Evolutionary conservation across 1,140 invertebrate genomes (phyloP), one percentile per base, ranked within the genome.

Genomic region (Zeugodacus cucurbitae): DNA sequence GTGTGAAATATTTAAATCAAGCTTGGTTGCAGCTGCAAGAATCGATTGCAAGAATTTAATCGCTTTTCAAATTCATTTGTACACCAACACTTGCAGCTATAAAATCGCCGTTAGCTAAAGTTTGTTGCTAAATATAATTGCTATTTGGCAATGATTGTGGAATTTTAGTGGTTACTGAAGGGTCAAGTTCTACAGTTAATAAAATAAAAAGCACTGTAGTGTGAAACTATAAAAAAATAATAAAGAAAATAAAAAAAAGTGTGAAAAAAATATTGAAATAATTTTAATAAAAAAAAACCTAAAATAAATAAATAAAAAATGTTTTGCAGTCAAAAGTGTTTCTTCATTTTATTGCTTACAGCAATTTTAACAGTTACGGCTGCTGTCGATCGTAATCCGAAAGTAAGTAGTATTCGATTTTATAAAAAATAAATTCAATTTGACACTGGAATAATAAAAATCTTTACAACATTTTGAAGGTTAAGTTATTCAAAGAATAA

Each of bases 321-420:
- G 48, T 11, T 29, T 1, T 11, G 20, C 0, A 17, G 14, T 2
- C 54, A 37, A 86, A 34, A 26, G 17, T 37, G 26, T 59, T 86
- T 86, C 2, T 59, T 37, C n/a, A 17, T 3, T 34, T 59, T 59
- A 59, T 3, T 86, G 3, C 22, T 86, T 3, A 37, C 85, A 6
- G 6, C 20, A 29, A 2, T 59, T 59, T 14, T 86, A 34, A 86
- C 85, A 48, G 26, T 57, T 20, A 22, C 17, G 22, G 57, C 32
- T n/a, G 85, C 54, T 86, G 26, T 22, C 3, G 57, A 86, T 48
- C 85, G 85, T 7, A 86, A 59, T 86, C 85, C 85, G 6, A 86
- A 59, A 86, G 85, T 86, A 59, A 86, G 85, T 86, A 1, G 0
- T n/a, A 82, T 44, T 62, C n/a, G n/a, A 14, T 54, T 54, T 54